Evolutionary conservation across 2,888 invertebrate genomes (phyloP), one percentile per base, ranked within the genome.

Genomic region (Sericinus montela): DNA sequence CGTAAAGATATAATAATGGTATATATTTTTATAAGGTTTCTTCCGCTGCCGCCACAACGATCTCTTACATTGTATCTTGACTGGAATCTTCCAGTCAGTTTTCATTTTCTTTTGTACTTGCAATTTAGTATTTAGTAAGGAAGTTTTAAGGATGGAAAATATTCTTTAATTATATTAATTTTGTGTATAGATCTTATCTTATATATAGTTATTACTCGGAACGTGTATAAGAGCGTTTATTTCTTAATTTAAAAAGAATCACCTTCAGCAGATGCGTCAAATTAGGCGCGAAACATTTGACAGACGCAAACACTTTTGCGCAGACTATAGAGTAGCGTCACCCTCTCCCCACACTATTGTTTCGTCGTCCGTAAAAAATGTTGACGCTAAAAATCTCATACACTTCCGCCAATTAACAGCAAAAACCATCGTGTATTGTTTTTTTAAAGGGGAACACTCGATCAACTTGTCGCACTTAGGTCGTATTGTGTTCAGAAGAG

Each of bases 381-480:
- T 75, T 74, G 75, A 75, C 73, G 63, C 52, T 38, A 62, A 67
- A 60, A 47, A 53, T 53, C 38, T 56, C 54, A 52, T 62, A 59
- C 60, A 58, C 70, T 73, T 75, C 73, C 75, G 75, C 57, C 74
- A 76, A 75, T 77, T 75, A 75, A 49, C 54, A 14, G 36, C 25
- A 30, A 39, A 48, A 38, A 25, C 16, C 39, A 15, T 19, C 10
- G 30, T 52, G 44, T 36, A 45, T 45, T 50, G 50, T 45, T 50
- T 45, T n/a, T 37, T 15, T 13, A 50, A 13, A 19, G 49, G 44
- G 39, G 5, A 19, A 15, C 41, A 36, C 38, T 39, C 32, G 15
- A 39, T 29, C 38, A 45, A 39, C 45, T 39, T 37, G 42, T 10
- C 30, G 16, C 39, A 29, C 44, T 29, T 16, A 35, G 11, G 16